Base-by-base conservation (phyloP, 2,888 invertebrate genomes). In the Pristionchus japonicus region DNA sequence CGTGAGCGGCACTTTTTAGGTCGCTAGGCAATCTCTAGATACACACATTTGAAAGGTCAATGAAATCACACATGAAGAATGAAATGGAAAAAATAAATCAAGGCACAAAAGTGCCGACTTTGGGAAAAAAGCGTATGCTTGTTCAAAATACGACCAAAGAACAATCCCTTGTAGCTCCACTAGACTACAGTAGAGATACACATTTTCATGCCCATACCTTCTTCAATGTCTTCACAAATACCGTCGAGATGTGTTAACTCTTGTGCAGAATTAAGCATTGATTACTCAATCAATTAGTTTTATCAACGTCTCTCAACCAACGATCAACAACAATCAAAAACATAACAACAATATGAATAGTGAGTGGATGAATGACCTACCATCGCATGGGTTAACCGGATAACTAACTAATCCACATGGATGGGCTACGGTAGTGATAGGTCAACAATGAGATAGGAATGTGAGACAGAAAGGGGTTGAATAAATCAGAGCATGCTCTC, bases 401-500 rank as follows among this genome's bases (percentile, higher is more conserved):
- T 80, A 80, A 31, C 20, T n/a, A 47, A 80, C 27, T n/a, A 80
- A 47, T 80, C 77, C 77, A n/a, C 37, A 27, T 27, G 37, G 49
- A 23, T 40, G 37, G 49, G 27, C 27, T 83, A 83, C 82, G 27
- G 82, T 83, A 83, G 49, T n/a, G n/a, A 83, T 83, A n/a, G 49
- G 52, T 34, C 82, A 43, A 52, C 34, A 52, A 52, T 43, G 52
- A 52, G 17, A 34, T 13, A 47, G 43, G 49, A 83, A 83, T 52
- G 82, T 52, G 20, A n/a, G 15, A 27, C 40, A n/a, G 40, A 47
- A 15, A n/a, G 23, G 23, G 80, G n/a, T n/a, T 2, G 11, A 80
- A 57, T 57, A 20, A 31, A 34, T 37, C 87, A 94, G 88, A 94
- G 90, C 94, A 94, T 94, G 88, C 97, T 98, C 95, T 99, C 98